phyloP scores from a whole-genome alignment of 2,888 invertebrate species.

The Nephrotoma appendiculata region DNA sequence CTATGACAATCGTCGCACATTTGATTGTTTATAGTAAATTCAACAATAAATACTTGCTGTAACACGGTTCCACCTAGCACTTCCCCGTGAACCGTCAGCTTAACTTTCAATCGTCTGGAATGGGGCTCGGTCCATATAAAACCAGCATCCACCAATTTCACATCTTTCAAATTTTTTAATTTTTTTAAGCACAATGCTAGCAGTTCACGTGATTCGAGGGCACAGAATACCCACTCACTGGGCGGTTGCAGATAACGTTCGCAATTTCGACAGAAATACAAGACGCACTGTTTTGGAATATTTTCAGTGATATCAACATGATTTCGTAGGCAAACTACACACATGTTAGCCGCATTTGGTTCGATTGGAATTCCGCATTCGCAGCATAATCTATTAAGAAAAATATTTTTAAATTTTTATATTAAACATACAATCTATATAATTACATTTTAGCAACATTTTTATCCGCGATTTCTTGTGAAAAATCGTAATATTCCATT shows the following conservation, averaged over 20 bases:
- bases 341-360: constrained; percentile 96
- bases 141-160: constrained; percentile 87
- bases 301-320: constrained; percentile 91
- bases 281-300: constrained; percentile 82
- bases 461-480: background rate
- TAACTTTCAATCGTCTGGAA: constrained; percentile 84
- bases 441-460: background rate
- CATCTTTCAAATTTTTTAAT: constrained; percentile 74
- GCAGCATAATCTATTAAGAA: constrained; percentile 61
- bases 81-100: constrained; percentile 91
- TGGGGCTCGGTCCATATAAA: constrained; percentile 99
- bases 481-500: constrained; percentile 1
- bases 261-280: constrained; percentile 86
- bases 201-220: constrained; percentile 83
- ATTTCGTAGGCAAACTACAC: constrained; percentile 81
- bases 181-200: constrained; percentile 83
- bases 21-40: constrained; percentile 79
- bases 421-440: background rate
- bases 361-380: constrained; percentile 85
- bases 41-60: constrained; percentile 91
- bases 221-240: constrained; percentile 68
- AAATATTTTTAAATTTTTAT: background rate
- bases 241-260: constrained; percentile 92
- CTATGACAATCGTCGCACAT: constrained; percentile 98
- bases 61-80: constrained; percentile 79